Percentiles rank a stretch among this genome's conserved stretches.
phyloP scores from a whole-genome alignment of 2,797 vertebrate genomes.

The Tapirus indicus region DNA sequence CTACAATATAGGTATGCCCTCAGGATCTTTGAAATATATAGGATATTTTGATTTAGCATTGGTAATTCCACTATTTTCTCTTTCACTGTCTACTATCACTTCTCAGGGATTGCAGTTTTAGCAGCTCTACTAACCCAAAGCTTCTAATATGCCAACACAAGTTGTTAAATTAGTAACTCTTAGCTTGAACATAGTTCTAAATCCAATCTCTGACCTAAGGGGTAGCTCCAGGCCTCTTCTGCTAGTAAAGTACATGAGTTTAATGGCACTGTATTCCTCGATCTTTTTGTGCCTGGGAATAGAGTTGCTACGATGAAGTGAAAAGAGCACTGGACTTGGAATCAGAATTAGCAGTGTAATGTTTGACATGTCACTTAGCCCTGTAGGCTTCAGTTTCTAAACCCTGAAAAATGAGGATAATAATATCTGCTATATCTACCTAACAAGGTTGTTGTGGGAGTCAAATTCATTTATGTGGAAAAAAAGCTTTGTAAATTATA shows the following conservation, averaged over 20 bases:
- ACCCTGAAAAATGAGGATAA: background rate
- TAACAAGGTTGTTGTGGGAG: background rate
- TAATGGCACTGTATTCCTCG: conserved; percentile 5
- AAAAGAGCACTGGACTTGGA: conserved; percentile 36
- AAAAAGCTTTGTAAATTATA: background rate
- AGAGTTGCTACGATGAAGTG: background rate
- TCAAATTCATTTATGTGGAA: background rate
- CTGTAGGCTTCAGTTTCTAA: conserved; percentile 26
- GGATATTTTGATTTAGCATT: conserved; percentile 4
- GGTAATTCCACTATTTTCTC: background rate
- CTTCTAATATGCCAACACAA: background rate
- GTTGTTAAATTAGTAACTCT: background rate
- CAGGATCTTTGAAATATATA: background rate
- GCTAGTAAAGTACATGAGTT: background rate
- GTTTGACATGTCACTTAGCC: conserved; percentile 5
- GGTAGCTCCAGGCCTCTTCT: background rate
- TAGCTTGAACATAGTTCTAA: conserved; percentile 39
- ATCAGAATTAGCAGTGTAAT: background rate
- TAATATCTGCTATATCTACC: background rate
- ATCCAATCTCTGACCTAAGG: background rate
- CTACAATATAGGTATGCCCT: background rate
- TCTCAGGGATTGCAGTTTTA: conserved; percentile 10
- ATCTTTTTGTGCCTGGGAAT: background rate
- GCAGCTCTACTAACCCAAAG: background rate
- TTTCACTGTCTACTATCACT: background rate